Conservation (phyloP, 92 coral and sea anemone genomes). For the Zoanthus sansibaricus region DNA sequence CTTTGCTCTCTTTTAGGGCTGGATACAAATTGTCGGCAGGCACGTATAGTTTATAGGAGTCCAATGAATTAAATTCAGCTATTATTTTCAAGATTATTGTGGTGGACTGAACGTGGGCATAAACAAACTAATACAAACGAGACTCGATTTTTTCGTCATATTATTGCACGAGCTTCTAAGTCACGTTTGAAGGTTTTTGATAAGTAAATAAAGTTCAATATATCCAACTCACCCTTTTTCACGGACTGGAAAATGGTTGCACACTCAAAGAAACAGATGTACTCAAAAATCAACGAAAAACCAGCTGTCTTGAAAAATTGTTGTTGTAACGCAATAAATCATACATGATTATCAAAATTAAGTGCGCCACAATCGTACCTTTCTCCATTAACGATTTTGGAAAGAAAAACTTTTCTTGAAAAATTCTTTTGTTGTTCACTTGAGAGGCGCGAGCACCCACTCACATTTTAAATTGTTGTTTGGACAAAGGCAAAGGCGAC, state of each 20-base stretch:
- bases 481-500: slow-evolving; percentile 17
- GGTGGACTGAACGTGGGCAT: too few relatives aligned
- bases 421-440: slow-evolving; percentile 25
- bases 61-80: too few relatives aligned
- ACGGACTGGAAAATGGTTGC: background rate
- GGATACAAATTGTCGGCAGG: too few relatives aligned
- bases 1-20: too few relatives aligned
- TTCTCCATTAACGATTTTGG: slow-evolving; percentile 4
- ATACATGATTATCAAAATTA: background rate
- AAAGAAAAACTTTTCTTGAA: slow-evolving; percentile 3
- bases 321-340: background rate
- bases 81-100: too few relatives aligned
- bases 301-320: background rate
- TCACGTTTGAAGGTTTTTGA: background rate
- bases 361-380: background rate
- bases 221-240: background rate
- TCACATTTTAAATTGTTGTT: slow-evolving; percentile 24
- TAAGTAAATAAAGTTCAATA: background rate
- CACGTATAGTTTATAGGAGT: too few relatives aligned
- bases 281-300: background rate
- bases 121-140: too few relatives aligned
- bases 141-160: too few relatives aligned
- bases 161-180: background rate
- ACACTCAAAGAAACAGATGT: background rate
- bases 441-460: slow-evolving; percentile 9